A percentile compares a stretch with the other conserved stretches of the same genome.
These are phyloP conservation scores for Cirrhinus mrigala DNA, from an alignment of 2,797 vertebrate genomes.

Conservation along the genomic window DNA sequence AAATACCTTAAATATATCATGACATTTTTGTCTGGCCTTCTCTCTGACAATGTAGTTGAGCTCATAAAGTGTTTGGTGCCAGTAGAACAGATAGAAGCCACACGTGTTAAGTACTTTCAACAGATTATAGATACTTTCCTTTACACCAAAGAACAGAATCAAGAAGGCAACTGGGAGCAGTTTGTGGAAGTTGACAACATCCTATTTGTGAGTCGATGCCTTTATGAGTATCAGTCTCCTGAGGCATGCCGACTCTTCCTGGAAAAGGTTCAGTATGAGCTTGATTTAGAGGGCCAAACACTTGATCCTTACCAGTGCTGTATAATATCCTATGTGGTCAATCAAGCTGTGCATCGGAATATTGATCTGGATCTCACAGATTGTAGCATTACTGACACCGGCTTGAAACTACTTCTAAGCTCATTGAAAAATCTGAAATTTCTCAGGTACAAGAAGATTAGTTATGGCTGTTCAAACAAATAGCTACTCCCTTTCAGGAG, in stretches of 20 bases:
- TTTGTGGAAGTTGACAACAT: constrained; percentile 41
- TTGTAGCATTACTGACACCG: constrained; percentile 39
- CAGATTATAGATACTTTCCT: constrained; percentile 46
- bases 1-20: constrained; percentile 59
- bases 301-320: constrained; percentile 59
- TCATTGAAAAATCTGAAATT: constrained; percentile 46
- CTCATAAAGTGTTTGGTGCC: constrained; percentile 48
- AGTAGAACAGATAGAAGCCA: constrained; percentile 32
- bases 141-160: neutral
- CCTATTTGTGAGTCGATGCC: constrained; percentile 57
- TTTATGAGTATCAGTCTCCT: constrained; percentile 57
- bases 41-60: constrained; percentile 32
- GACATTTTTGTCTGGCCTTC: constrained; percentile 56
- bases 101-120: constrained; percentile 31
- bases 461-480: neutral
- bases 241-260: constrained; percentile 52
- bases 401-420: constrained; percentile 53
- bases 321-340: constrained; percentile 56
- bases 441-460: constrained; percentile 45
- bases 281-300: constrained; percentile 45
- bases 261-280: constrained; percentile 38
- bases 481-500: neutral
- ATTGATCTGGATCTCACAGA: constrained; percentile 49
- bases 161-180: constrained; percentile 1
- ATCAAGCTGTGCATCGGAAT: constrained; percentile 23